A percentile compares a stretch with the other conserved stretches of the same genome.
Conservation (phyloP, 2,797 vertebrate species). For the Trachurus trachurus region DNA sequence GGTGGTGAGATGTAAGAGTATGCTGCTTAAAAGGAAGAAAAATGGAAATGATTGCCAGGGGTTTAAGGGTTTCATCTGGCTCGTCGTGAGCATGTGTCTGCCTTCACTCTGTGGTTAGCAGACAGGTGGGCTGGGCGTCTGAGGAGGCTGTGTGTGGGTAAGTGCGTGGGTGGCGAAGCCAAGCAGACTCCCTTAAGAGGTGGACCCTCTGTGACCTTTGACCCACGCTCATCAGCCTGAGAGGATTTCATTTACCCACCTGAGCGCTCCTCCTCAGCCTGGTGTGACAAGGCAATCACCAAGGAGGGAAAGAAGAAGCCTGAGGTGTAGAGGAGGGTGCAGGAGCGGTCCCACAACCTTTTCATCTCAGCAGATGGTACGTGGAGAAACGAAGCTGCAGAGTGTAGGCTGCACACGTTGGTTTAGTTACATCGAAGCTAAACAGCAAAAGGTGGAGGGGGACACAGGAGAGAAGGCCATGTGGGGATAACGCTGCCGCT, state of each 20-base stretch:
- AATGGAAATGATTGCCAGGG: conserved; percentile 11
- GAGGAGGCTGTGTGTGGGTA: conserved; percentile 1
- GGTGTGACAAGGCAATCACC: conserved; percentile 58
- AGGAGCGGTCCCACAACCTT: conserved; percentile 2
- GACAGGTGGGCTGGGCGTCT: background rate
- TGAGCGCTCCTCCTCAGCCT: conserved; percentile 45
- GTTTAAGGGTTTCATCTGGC: conserved; percentile 13
- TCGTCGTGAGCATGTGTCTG: conserved; percentile 20
- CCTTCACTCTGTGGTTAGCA: conserved; percentile 47
- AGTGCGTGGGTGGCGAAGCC: background rate
- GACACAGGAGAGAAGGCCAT: conserved; percentile 41
- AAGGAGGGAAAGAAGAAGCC: conserved; percentile 30
- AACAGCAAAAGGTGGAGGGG: conserved; percentile 44
- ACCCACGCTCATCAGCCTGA: conserved; percentile 32
- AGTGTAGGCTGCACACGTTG: conserved; percentile 32
- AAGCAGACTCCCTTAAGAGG: conserved; percentile 12
- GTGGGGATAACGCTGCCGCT: conserved; percentile 26
- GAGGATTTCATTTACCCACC: conserved; percentile 72
- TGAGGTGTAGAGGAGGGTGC: conserved; percentile 29
- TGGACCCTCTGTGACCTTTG: conserved; percentile 40
- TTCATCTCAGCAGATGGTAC: conserved; percentile 54
- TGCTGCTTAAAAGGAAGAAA: conserved; percentile 14
- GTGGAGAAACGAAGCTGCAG: conserved; percentile 9
- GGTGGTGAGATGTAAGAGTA: conserved; percentile 29
- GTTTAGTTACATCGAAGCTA: conserved; percentile 44